These are phyloP conservation scores for Adineta ricciae DNA, from an alignment of 2,888 invertebrate species.

Conservation along the genomic window DNA sequence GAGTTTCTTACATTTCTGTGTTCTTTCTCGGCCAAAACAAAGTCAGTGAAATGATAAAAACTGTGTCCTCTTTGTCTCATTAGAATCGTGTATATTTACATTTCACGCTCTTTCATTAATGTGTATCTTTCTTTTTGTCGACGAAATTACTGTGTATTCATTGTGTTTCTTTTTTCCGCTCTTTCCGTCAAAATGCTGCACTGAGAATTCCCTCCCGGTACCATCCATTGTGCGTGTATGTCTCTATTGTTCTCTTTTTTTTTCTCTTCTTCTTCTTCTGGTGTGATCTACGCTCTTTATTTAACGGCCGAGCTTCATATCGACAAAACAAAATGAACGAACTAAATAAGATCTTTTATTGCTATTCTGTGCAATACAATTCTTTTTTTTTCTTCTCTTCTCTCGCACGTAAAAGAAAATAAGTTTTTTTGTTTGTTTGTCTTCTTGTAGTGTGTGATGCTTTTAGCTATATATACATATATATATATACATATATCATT, in stretches of 20 bases:
- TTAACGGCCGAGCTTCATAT: conserved; percentile 8
- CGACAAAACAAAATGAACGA: conserved; percentile 6
- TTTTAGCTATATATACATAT: conserved; percentile 7
- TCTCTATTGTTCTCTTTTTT: background rate
- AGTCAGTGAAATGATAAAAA: conserved; percentile 15
- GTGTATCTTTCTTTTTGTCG: background rate
- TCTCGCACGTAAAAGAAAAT: background rate
- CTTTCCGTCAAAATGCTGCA: background rate
- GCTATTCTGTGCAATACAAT: background rate
- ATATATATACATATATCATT: background rate
- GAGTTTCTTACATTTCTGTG: background rate
- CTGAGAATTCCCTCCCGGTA: conserved; percentile 15
- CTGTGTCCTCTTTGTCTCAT: background rate
- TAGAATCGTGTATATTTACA: conserved; percentile 8
- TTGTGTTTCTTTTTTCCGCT: background rate
- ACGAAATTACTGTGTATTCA: background rate
- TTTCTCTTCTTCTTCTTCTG: background rate
- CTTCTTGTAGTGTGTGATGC: conserved; percentile 9
- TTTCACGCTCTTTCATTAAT: conserved; percentile 13
- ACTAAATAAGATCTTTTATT: background rate
- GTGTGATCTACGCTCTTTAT: background rate
- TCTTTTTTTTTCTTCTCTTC: background rate
- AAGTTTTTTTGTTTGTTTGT: background rate
- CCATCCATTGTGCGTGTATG: background rate
- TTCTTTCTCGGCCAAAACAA: background rate